Evolutionary conservation across 2,113 vertebrate species (phyloP).

Genomic region (Vulpes vulpes): DNA sequence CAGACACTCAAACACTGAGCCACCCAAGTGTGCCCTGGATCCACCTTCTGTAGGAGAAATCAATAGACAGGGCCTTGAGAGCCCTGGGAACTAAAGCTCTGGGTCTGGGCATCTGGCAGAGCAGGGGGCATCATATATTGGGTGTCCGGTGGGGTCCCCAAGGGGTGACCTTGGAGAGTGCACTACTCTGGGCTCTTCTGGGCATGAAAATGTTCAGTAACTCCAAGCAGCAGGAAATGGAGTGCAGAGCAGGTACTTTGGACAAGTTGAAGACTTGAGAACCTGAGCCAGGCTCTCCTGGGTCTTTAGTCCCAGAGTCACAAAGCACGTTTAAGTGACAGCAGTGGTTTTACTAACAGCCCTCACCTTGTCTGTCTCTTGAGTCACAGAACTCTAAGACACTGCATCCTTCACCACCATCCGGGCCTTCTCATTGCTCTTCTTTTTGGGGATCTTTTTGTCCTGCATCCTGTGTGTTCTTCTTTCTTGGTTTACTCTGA

Average conservation of each 20-base stretch:
- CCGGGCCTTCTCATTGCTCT: background rate
- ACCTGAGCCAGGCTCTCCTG: background rate
- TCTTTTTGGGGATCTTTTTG: background rate
- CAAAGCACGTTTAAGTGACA: background rate
- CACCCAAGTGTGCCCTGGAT: too few species aligned
- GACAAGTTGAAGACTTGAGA: background rate
- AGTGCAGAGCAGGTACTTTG: background rate
- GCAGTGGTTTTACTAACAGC: background rate
- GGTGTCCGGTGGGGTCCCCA: background rate
- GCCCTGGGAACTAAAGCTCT: background rate
- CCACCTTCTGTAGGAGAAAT: background rate
- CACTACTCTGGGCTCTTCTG: background rate
- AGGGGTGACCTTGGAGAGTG: background rate
- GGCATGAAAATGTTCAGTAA: background rate
- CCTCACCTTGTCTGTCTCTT: background rate
- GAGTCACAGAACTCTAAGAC: background rate
- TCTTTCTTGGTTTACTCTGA: background rate
- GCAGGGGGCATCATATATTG: background rate
- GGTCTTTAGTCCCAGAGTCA: background rate
- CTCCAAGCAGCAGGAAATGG: background rate
- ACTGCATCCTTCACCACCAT: background rate
- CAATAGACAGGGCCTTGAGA: background rate
- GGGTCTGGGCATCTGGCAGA: background rate
- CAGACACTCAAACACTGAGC: too few species aligned
- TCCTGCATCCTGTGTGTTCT: background rate